Evolutionary conservation across 2,888 invertebrate genomes (phyloP).

Genomic region (Aspidapion aeneum): DNA sequence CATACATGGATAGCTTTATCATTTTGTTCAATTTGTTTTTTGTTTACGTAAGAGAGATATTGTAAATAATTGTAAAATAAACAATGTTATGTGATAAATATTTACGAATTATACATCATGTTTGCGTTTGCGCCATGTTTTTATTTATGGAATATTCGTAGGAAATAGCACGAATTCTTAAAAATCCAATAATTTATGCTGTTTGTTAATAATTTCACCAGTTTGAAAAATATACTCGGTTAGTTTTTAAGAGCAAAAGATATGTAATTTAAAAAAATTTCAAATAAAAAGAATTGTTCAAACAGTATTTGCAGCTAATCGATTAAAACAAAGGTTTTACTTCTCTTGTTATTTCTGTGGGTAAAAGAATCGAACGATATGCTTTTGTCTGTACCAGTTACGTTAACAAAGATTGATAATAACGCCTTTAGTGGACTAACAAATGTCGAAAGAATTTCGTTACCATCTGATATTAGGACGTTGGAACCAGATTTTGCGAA

Average conservation of each 20-base stretch:
- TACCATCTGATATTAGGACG: conserved; percentile 74
- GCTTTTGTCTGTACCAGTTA: conserved; percentile 86
- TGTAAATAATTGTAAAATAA: background rate
- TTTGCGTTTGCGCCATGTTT: no score
- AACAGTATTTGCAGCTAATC: no score
- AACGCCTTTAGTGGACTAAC: conserved; percentile 82
- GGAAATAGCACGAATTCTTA: no score
- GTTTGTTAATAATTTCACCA: no score
- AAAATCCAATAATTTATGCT: no score
- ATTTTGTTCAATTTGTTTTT: background rate
- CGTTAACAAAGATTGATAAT: conserved; percentile 71
- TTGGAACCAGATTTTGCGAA: conserved; percentile 80
- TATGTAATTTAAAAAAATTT: no score
- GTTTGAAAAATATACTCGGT: no score
- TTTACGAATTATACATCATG: background rate
- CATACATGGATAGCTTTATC: background rate
- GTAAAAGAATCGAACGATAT: conserved; percentile 59
- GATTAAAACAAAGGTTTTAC: no score
- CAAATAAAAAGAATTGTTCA: no score
- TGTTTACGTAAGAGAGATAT: background rate
- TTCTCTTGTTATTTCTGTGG: no score
- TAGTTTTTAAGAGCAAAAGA: no score
- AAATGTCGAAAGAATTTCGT: conserved; percentile 76
- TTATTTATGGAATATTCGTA: no score
- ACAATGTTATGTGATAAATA: background rate